Percentiles rank a stretch among this genome's conserved stretches.
Evolutionary conservation across 53 echinoderm and acorn worm genomes (phyloP).

Genomic region (Mesocentrotus franciscanus): DNA sequence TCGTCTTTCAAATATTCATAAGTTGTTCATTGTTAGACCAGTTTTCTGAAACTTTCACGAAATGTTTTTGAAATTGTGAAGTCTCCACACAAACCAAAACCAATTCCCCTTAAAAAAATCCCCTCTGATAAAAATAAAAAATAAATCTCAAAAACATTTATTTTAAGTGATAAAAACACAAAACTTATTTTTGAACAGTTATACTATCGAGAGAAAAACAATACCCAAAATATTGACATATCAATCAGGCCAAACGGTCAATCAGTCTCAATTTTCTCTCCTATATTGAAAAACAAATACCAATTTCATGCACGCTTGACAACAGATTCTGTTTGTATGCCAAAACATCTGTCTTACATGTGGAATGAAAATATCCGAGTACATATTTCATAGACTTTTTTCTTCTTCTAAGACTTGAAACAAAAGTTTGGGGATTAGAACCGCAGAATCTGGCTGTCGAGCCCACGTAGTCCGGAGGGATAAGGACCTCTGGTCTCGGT

Average conservation of each 20-base stretch:
- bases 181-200: not conserved
- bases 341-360: constrained; percentile 63
- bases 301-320: constrained; percentile 64
- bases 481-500: constrained; percentile 49
- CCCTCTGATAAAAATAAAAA: not conserved
- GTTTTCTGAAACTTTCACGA: too few relatives aligned
- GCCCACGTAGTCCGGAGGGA: constrained; percentile 39
- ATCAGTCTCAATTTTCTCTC: constrained; percentile 58
- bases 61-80: too few relatives aligned
- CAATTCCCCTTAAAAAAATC: not conserved
- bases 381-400: not conserved
- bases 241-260: constrained; percentile 50
- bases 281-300: constrained; percentile 56
- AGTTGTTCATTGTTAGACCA: too few relatives aligned
- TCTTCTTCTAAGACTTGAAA: constrained; percentile 35
- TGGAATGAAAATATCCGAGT: constrained; percentile 22
- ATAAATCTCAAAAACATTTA: not conserved
- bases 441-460: constrained; percentile 28
- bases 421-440: constrained; percentile 46
- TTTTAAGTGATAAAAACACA: not conserved
- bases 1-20: too few relatives aligned
- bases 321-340: constrained; percentile 51
- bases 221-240: constrained; percentile 23
- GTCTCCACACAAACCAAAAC: too few relatives aligned
- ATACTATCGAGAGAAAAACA: not conserved